Conservation (phyloP, 2,888 invertebrate species). For the Agrochola circellaris region DNA sequence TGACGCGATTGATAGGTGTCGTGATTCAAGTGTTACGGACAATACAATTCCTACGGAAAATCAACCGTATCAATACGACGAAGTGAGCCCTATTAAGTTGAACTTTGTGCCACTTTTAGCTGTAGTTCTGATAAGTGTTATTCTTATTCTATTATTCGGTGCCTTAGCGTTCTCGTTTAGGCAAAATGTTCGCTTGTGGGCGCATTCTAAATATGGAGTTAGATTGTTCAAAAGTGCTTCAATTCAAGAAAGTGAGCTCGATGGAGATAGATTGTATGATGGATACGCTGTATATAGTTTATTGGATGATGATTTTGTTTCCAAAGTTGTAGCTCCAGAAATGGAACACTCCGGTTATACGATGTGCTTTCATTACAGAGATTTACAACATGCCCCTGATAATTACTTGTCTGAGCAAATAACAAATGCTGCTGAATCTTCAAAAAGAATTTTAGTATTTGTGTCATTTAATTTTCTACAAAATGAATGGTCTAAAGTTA, state of each 20-base stretch:
- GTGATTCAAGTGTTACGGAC: slow-evolving; percentile 86
- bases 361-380: slow-evolving; percentile 93
- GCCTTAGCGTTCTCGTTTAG: slow-evolving; percentile 94
- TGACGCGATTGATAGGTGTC: slow-evolving; percentile 87
- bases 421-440: slow-evolving; percentile 91
- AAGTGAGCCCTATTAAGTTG: slow-evolving; percentile 92
- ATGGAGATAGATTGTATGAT: slow-evolving; percentile 94
- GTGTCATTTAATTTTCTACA: slow-evolving; percentile 95
- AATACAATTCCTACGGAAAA: slow-evolving; percentile 91
- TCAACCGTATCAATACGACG: slow-evolving; percentile 92
- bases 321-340: slow-evolving; percentile 93
- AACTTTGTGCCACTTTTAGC: slow-evolving; percentile 94
- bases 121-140: slow-evolving; percentile 93
- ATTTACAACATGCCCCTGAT: slow-evolving; percentile 90
- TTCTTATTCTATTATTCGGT: slow-evolving; percentile 93
- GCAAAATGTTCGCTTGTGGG: slow-evolving; percentile 95
- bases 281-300: slow-evolving; percentile 97
- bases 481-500: slow-evolving; percentile 95
- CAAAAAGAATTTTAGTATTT: slow-evolving; percentile 94
- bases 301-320: slow-evolving; percentile 94
- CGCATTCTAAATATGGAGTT: slow-evolving; percentile 95
- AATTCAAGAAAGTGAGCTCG: slow-evolving; percentile 90
- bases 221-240: slow-evolving; percentile 93
- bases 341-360: slow-evolving; percentile 93
- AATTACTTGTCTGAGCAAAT: slow-evolving; percentile 92